Conservation (phyloP, 2,888 invertebrate species). For the Theodoxus fluviatilis region DNA sequence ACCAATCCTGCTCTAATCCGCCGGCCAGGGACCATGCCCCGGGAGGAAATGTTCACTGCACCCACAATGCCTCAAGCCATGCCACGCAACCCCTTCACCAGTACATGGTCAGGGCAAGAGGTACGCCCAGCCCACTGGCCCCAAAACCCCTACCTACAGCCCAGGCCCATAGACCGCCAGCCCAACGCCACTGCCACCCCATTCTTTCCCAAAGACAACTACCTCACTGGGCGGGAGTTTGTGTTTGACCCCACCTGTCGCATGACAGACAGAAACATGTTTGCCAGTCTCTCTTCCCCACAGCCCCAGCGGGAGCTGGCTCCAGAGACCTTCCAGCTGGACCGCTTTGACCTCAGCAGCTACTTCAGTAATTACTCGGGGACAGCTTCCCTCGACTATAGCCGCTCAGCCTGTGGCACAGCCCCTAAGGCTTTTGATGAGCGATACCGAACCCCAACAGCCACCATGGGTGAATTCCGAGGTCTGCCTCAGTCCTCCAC, state of each 20-base stretch:
- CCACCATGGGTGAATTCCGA: conserved; percentile 55
- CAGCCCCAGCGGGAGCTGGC: conserved; percentile 50
- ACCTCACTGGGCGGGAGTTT: conserved; percentile 52
- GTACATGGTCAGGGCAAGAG: conserved; percentile 55
- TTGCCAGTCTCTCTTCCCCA: conserved; percentile 45
- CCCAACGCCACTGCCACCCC: conserved; percentile 46
- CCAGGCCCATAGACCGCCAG: conserved; percentile 44
- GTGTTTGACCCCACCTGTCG: conserved; percentile 55
- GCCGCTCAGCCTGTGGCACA: conserved; percentile 45
- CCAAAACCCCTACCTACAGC: conserved; percentile 51
- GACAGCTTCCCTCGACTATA: conserved; percentile 51
- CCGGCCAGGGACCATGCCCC: conserved; percentile 43
- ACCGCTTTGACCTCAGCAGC: conserved; percentile 54
- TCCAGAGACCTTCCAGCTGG: conserved; percentile 44
- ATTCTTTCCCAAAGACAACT: conserved; percentile 53
- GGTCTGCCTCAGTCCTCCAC: conserved; percentile 54
- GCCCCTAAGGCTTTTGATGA: conserved; percentile 60
- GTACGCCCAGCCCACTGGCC: conserved; percentile 53
- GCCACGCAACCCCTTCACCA: conserved; percentile 55
- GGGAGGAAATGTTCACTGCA: conserved; percentile 52
- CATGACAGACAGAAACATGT: conserved; percentile 54
- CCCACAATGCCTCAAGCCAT: conserved; percentile 49
- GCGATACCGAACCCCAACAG: conserved; percentile 53
- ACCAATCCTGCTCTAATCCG: conserved; percentile 44
- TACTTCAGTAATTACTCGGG: conserved; percentile 55